A percentile compares a stretch with the other conserved stretches of the same genome.
Evolutionary conservation across 2,113 vertebrate genomes (phyloP).

Genomic region (Ailuropoda melanoleuca): DNA sequence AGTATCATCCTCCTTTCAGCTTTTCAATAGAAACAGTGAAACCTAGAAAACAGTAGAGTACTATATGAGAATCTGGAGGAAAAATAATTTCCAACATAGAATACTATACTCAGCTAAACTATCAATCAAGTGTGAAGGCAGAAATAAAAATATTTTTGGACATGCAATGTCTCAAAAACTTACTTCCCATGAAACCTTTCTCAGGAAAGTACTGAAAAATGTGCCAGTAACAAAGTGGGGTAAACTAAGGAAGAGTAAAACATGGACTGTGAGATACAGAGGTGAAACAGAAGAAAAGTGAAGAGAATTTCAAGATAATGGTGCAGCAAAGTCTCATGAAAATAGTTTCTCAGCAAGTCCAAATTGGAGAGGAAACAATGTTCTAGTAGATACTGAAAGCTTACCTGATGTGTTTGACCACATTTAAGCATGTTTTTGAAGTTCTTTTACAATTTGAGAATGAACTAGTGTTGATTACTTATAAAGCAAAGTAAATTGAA

Average conservation of each 20-base stretch:
- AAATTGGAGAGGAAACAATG: background rate
- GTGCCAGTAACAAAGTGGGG: background rate
- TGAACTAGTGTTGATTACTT: background rate
- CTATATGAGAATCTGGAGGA: background rate
- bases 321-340: background rate
- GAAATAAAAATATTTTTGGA: slow-evolving; percentile 1
- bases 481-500: background rate
- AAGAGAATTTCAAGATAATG: background rate
- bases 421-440: background rate
- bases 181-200: background rate
- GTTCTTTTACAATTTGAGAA: background rate
- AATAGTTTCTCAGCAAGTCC: background rate
- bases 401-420: background rate
- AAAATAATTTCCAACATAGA: background rate
- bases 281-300: background rate
- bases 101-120: background rate
- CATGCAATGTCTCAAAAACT: background rate
- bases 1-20: background rate
- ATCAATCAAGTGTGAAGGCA: background rate
- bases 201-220: background rate
- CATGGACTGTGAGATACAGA: background rate
- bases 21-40: slow-evolving; percentile 1
- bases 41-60: background rate
- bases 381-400: background rate
- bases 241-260: background rate